phyloP scores from a whole-genome alignment of 2,797 vertebrate genomes.

The Enteromius argenteus region DNA sequence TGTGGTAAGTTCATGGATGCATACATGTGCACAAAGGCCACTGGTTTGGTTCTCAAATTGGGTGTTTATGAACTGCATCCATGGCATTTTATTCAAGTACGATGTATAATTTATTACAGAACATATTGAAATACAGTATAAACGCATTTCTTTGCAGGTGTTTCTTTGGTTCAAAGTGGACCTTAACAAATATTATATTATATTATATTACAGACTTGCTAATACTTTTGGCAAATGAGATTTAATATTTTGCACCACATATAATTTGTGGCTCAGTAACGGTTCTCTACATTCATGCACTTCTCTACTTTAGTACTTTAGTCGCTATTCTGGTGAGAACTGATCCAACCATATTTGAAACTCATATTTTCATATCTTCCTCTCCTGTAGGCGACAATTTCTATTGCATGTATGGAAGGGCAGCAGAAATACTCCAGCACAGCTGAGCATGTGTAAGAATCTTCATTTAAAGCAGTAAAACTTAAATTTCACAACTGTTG shows the following conservation, averaged over 20 bases:
- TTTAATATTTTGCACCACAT: background rate
- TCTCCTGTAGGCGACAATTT: slow-evolving; percentile 71
- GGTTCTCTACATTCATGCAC: background rate
- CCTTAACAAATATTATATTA: background rate
- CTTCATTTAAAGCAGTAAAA: background rate
- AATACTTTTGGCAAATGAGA: background rate
- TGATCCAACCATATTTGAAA: background rate
- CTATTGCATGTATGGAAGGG: slow-evolving; percentile 67
- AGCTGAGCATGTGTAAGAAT: slow-evolving; percentile 70
- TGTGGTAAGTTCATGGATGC: slow-evolving; percentile 62
- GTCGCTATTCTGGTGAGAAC: background rate
- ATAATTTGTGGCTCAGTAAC: background rate
- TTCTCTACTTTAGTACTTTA: background rate
- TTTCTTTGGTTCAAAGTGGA: background rate
- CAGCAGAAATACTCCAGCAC: slow-evolving; percentile 49
- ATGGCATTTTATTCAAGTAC: too few relatives aligned
- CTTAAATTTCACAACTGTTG: background rate
- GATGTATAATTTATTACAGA: background rate
- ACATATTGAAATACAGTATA: background rate
- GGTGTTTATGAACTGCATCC: background rate
- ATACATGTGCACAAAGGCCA: background rate
- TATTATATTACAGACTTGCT: background rate
- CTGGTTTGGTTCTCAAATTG: background rate
- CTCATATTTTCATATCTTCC: background rate
- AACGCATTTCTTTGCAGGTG: background rate